Percentiles rank a stretch among this genome's conserved stretches.
Conservation (phyloP, 1,140 invertebrate genomes). For the Euwallacea similis region DNA sequence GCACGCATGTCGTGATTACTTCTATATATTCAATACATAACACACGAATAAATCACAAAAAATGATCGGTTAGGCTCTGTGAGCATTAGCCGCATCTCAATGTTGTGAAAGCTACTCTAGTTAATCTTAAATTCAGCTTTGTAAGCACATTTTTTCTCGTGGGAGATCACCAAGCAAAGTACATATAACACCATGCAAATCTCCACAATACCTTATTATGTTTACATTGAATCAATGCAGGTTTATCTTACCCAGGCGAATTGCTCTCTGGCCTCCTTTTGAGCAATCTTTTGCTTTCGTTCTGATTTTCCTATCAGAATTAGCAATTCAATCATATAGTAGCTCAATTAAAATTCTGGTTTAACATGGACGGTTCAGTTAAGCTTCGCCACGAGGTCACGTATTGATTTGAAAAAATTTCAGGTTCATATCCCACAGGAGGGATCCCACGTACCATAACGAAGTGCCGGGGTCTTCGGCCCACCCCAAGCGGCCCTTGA, state of each 20-base stretch:
- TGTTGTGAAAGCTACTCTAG: slow-evolving; percentile 10
- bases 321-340: slow-evolving; percentile 15
- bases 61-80: too few relatives aligned
- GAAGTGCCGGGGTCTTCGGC: slow-evolving; percentile 51
- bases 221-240: too few relatives aligned
- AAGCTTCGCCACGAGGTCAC: neutral
- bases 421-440: slow-evolving; percentile 61
- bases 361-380: neutral
- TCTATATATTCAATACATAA: too few relatives aligned
- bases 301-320: slow-evolving; percentile 9
- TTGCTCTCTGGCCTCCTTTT: too few relatives aligned
- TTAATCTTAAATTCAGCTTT: slow-evolving; percentile 4
- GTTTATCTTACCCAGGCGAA: too few relatives aligned
- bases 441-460: slow-evolving; percentile 60
- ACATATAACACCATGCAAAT: too few relatives aligned
- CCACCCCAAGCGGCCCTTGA: slow-evolving; percentile 41
- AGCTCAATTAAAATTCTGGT: neutral
- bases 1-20: too few relatives aligned
- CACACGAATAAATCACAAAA: too few relatives aligned
- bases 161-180: neutral
- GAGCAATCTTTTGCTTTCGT: slow-evolving; percentile 12
- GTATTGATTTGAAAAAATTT: slow-evolving; percentile 11
- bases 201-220: too few relatives aligned
- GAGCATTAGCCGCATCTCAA: neutral
- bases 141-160: neutral